phyloP scores from a whole-genome alignment of 2,888 invertebrate genomes.

The Protonemura montana region DNA sequence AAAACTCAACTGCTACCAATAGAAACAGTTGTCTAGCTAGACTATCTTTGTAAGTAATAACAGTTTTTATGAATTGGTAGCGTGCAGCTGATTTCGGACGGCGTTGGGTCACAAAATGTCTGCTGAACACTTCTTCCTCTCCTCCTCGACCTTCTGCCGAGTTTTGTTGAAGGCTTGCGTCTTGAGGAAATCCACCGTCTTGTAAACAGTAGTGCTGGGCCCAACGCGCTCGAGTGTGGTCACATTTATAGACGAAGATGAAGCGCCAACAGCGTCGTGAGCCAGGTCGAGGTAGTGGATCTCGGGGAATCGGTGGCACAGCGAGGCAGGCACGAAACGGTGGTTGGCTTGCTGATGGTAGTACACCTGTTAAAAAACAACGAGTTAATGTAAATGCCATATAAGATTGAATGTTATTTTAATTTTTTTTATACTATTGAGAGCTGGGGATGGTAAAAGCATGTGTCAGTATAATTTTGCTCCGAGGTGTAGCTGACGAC shows the following conservation, averaged over 20 bases:
- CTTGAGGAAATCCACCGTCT: constrained; percentile 92
- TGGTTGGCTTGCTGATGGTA: constrained; percentile 58
- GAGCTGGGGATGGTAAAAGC: too few relatives aligned
- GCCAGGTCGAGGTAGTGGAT: constrained; percentile 90
- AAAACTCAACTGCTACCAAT: not conserved
- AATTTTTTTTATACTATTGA: too few relatives aligned
- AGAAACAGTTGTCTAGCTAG: not conserved
- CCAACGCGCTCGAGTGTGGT: constrained; percentile 53
- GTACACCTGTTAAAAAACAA: constrained; percentile 56
- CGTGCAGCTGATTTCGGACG: not conserved
- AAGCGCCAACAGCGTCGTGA: constrained; percentile 56
- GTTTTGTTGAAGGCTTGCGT: constrained; percentile 92
- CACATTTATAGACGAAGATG: constrained; percentile 48
- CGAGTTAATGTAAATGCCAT: too few relatives aligned
- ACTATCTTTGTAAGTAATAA: not conserved
- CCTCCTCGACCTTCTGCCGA: constrained; percentile 78
- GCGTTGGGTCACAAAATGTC: constrained; percentile 51
- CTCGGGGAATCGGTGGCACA: constrained; percentile 56
- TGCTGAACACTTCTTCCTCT: constrained; percentile 62
- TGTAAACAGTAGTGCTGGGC: constrained; percentile 71
- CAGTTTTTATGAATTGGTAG: not conserved
- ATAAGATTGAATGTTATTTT: too few relatives aligned
- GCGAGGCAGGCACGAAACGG: constrained; percentile 56
- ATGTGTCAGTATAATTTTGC: too few relatives aligned
- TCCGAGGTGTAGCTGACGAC: too few relatives aligned